Conservation (phyloP, 2,797 vertebrate species). For the Oreonectes daqikongensis region DNA sequence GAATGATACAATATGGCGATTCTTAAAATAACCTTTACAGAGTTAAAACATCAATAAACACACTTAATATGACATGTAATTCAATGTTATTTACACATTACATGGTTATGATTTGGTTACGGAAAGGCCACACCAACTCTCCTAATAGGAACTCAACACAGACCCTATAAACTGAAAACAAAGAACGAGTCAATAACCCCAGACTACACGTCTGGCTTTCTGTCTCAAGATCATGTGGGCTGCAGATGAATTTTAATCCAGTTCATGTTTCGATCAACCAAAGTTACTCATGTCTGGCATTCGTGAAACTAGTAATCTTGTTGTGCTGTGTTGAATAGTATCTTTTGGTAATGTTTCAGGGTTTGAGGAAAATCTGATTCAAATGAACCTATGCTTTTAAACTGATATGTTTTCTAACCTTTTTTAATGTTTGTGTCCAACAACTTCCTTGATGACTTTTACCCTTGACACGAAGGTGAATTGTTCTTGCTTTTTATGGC, state of each 20-base stretch:
- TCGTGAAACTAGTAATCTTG: neutral
- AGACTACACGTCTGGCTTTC: too few species aligned
- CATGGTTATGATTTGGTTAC: neutral
- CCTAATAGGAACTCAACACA: neutral
- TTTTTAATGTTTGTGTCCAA: neutral
- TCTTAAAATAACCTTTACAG: too few species aligned
- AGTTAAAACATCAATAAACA: too few species aligned
- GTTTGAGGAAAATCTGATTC: neutral
- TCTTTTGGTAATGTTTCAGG: neutral
- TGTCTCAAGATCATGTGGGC: neutral
- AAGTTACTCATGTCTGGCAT: neutral
- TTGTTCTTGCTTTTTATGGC: neutral
- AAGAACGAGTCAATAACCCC: neutral
- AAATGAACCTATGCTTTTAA: neutral
- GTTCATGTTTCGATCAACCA: neutral
- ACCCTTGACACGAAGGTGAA: slow-evolving; percentile 25
- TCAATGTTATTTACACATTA: neutral
- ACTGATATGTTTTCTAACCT: neutral
- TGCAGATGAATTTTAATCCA: neutral
- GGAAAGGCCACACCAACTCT: neutral
- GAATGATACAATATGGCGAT: neutral
- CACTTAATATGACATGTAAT: too few species aligned
- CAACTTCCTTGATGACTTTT: slow-evolving; percentile 33
- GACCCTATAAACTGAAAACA: neutral
- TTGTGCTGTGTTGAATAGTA: neutral